These are phyloP conservation scores for Trichonephila clavata DNA, from an alignment of 1,140 invertebrate genomes.

Conservation along the genomic window DNA sequence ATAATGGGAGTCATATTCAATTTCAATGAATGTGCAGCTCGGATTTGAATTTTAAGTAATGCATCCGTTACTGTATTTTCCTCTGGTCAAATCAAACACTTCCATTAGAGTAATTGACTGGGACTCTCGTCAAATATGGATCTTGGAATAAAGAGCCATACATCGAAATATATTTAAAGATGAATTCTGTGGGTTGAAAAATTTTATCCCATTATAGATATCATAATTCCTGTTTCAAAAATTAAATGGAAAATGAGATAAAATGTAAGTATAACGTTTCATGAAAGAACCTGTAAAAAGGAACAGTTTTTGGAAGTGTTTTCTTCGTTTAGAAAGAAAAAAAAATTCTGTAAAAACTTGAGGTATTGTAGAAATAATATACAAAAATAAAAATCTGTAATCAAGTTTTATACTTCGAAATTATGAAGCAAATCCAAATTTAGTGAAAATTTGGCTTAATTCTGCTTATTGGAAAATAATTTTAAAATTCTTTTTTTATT, in stretches of 20 bases:
- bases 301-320: no score
- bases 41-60: constrained; percentile 32
- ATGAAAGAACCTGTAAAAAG: no score
- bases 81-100: neutral
- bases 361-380: no score
- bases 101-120: constrained; percentile 36
- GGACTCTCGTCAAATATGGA: neutral
- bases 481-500: no score
- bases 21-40: constrained; percentile 9
- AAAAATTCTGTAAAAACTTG: no score
- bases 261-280: no score
- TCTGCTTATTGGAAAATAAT: no score
- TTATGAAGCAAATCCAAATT: no score
- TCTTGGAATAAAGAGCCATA: neutral
- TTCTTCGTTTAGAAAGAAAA: no score
- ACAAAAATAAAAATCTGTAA: no score
- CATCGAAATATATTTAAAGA: neutral
- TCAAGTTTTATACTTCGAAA: no score
- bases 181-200: neutral
- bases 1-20: neutral
- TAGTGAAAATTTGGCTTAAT: no score
- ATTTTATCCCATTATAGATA: neutral
- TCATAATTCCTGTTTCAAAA: neutral
- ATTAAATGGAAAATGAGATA: neutral
- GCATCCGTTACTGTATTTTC: neutral